Percentiles rank a stretch among this genome's conserved stretches.
Evolutionary conservation across 2,113 vertebrate genomes (phyloP).

Genomic region (Phylloscopus trochiloides): DNA sequence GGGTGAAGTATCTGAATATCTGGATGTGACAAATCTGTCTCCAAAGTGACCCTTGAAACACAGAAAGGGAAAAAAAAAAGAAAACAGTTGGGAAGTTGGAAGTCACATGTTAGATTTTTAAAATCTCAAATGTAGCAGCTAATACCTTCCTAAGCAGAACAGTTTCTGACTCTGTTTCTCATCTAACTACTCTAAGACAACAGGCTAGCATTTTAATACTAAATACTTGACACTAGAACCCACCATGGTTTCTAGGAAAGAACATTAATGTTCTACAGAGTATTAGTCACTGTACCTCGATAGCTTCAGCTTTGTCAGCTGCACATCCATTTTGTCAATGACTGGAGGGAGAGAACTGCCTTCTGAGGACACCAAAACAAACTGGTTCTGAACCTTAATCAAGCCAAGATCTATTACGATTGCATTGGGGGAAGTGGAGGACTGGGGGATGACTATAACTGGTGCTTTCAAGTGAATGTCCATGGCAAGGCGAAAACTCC

Average conservation of each 20-base stretch:
- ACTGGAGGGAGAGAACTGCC: slow-evolving; percentile 80
- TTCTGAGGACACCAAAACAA: slow-evolving; percentile 75
- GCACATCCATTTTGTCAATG: slow-evolving; percentile 87
- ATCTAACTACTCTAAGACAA: neutral
- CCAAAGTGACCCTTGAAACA: slow-evolving; percentile 74
- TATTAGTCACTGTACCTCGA: slow-evolving; percentile 76
- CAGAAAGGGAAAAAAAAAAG: neutral
- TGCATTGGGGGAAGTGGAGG: slow-evolving; percentile 82
- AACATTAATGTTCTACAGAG: neutral
- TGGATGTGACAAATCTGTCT: slow-evolving; percentile 45
- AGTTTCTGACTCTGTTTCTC: neutral
- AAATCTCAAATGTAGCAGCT: neutral
- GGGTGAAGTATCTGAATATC: slow-evolving; percentile 89
- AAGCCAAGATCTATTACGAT: slow-evolving; percentile 91
- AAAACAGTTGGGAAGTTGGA: neutral
- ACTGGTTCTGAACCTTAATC: slow-evolving; percentile 87
- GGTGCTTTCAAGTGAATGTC: slow-evolving; percentile 90
- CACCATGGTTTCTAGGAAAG: neutral
- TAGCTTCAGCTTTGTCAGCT: slow-evolving; percentile 88
- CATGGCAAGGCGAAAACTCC: slow-evolving; percentile 88
- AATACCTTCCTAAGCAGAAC: neutral
- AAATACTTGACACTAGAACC: neutral
- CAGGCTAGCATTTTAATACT: neutral
- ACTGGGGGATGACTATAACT: slow-evolving; percentile 90
- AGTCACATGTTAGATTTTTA: neutral